Evolutionary conservation across 2,113 vertebrate species (phyloP).

Genomic region (Leptobrachium ailaonicum): DNA sequence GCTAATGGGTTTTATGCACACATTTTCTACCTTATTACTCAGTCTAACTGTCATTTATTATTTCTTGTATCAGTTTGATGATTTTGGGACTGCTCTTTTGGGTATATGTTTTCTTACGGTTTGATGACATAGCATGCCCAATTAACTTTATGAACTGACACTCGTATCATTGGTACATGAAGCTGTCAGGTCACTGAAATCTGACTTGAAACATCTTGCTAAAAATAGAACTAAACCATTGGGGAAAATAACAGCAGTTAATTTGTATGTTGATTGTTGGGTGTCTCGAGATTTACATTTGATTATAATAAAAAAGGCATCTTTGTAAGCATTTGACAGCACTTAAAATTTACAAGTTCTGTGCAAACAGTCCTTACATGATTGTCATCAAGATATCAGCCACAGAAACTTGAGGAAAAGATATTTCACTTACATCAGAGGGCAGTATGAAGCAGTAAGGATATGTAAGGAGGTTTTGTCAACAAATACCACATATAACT

Average conservation of each 20-base stretch:
- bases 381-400: too few species aligned
- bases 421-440: too few species aligned
- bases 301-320: too few species aligned
- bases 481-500: too few species aligned
- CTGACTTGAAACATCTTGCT: background rate
- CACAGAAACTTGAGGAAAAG: too few species aligned
- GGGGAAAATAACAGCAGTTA: background rate
- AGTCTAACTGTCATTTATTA: background rate
- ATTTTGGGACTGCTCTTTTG: background rate
- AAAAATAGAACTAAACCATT: background rate
- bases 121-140: background rate
- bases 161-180: background rate
- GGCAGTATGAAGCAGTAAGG: too few species aligned
- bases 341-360: too few species aligned
- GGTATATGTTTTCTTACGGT: background rate
- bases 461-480: too few species aligned
- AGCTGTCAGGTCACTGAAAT: background rate
- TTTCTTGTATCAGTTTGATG: background rate
- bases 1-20: background rate
- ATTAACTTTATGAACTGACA: background rate
- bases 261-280: background rate
- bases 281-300: background rate
- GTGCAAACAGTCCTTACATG: too few species aligned
- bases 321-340: too few species aligned
- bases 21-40: background rate